Conservation (phyloP, 2,888 invertebrate species). For the Empis stercorea region DNA sequence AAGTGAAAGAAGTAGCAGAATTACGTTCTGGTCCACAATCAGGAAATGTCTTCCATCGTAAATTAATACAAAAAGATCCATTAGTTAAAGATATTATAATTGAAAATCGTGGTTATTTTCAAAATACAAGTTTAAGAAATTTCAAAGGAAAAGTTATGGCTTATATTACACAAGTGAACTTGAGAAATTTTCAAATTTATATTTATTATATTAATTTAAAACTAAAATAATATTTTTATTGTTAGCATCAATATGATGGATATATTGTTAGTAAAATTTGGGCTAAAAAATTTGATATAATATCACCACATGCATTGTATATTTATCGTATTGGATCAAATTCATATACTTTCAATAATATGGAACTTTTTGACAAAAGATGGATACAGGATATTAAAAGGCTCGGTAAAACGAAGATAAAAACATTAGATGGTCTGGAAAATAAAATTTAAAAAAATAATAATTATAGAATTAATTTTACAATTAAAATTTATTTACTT, state of each 20-base stretch:
- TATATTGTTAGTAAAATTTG: conserved; percentile 86
- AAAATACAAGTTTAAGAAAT: conserved; percentile 49
- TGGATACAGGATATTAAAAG: conserved; percentile 67
- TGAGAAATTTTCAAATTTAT: no score
- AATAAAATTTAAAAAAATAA: no score
- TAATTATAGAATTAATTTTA: conserved; percentile 18
- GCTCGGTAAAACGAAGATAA: conserved; percentile 18
- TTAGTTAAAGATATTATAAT: conserved; percentile 56
- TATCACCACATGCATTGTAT: conserved; percentile 94
- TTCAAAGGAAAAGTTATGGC: conserved; percentile 43
- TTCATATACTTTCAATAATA: conserved; percentile 74
- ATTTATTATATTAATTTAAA: no score
- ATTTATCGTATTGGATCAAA: conserved; percentile 49
- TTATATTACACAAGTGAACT: conserved; percentile 70
- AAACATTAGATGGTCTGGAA: conserved; percentile 12
- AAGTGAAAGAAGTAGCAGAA: no score
- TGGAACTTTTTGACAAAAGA: conserved; percentile 34
- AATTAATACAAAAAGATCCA: conserved; percentile 51
- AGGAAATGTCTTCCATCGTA: conserved; percentile 54
- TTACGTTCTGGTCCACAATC: conserved; percentile 40
- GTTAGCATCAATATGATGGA: conserved; percentile 81
- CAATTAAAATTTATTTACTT: no score
- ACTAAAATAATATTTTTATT: no score
- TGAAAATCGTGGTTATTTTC: conserved; percentile 62
- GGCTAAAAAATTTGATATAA: conserved; percentile 74